Percentiles rank a stretch among this genome's conserved stretches.
Conservation (phyloP, 2,113 vertebrate genomes). For the Anolis carolinensis region DNA sequence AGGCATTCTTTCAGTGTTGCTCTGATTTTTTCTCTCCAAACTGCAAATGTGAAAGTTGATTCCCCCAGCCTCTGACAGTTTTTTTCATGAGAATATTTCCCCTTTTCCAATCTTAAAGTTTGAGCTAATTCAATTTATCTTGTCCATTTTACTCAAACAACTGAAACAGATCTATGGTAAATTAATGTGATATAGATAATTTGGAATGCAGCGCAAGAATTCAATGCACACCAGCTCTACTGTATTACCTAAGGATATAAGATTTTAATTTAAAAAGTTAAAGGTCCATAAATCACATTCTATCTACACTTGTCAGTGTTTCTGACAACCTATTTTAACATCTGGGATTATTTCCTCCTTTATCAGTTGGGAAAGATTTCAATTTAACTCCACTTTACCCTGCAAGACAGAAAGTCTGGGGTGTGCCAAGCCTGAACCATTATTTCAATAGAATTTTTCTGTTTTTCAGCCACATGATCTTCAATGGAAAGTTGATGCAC, state of each 20-base stretch:
- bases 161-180: slow-evolving; percentile 73
- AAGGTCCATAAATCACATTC: slow-evolving; percentile 76
- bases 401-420: slow-evolving; percentile 35
- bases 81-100: slow-evolving; percentile 59
- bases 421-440: background rate
- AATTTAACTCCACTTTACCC: slow-evolving; percentile 62
- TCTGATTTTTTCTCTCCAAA: slow-evolving; percentile 28
- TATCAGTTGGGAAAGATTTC: slow-evolving; percentile 69
- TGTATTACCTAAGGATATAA: slow-evolving; percentile 73
- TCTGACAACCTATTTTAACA: slow-evolving; percentile 78
- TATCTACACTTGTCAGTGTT: slow-evolving; percentile 76
- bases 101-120: slow-evolving; percentile 62
- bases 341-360: slow-evolving; percentile 75
- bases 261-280: slow-evolving; percentile 80
- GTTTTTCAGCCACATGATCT: no score
- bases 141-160: slow-evolving; percentile 74
- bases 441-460: background rate
- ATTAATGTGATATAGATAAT: slow-evolving; percentile 75
- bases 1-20: slow-evolving; percentile 16
- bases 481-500: background rate
- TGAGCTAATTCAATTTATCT: slow-evolving; percentile 78
- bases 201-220: slow-evolving; percentile 71
- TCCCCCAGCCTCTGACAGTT: slow-evolving; percentile 63
- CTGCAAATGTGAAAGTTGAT: slow-evolving; percentile 57
- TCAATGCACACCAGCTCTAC: slow-evolving; percentile 61